These are phyloP conservation scores for Copidosoma floridanum DNA, from an alignment of 1,140 invertebrate genomes.

Conservation along the genomic window DNA sequence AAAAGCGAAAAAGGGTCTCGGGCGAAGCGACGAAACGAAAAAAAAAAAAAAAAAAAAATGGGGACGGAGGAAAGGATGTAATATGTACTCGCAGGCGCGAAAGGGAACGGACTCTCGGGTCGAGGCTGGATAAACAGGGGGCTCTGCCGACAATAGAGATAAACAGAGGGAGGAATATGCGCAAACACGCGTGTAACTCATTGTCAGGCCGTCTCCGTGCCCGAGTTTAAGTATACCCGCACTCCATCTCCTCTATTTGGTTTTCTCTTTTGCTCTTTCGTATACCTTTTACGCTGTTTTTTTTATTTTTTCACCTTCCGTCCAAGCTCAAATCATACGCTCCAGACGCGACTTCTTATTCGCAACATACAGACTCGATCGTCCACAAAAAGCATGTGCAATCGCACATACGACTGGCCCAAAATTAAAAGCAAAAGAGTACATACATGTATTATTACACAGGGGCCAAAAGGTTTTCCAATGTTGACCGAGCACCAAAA, in stretches of 20 bases:
- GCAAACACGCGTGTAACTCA: slow-evolving; percentile 43
- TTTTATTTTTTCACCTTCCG: slow-evolving; percentile 18
- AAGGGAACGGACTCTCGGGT: too few species aligned
- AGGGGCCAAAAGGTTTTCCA: too few species aligned
- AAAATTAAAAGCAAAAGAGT: too few species aligned
- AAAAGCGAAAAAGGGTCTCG: neutral
- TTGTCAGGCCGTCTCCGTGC: slow-evolving; percentile 24
- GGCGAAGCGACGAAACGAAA: too few species aligned
- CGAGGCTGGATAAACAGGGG: slow-evolving; percentile 26
- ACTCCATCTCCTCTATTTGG: neutral
- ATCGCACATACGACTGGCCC: too few species aligned
- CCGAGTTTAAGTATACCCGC: neutral
- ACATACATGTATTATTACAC: too few species aligned
- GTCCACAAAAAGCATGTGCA: too few species aligned
- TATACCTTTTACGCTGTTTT: slow-evolving; percentile 12
- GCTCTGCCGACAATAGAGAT: slow-evolving; percentile 55
- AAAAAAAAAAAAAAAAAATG: neutral
- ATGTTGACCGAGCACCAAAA: too few species aligned
- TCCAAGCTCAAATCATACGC: slow-evolving; percentile 32
- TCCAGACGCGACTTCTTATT: too few species aligned
- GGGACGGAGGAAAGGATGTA: neutral
- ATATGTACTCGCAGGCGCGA: neutral
- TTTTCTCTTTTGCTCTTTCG: neutral
- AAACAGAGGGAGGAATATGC: slow-evolving; percentile 54
- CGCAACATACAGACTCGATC: too few species aligned